phyloP scores from a whole-genome alignment of 2,888 invertebrate species.

The Zaprionus obscuricornis region DNA sequence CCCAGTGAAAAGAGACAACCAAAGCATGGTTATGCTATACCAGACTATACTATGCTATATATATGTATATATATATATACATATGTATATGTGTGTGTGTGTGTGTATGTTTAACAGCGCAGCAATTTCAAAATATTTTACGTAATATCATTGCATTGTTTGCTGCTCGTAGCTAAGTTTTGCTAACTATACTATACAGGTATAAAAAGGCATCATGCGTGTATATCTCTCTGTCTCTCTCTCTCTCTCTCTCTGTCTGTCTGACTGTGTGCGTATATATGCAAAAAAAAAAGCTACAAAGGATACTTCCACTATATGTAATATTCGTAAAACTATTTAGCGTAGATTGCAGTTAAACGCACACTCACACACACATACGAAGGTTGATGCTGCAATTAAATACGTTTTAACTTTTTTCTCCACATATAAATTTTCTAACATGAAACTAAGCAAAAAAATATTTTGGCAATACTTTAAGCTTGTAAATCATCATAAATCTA shows the following conservation, averaged over 20 bases:
- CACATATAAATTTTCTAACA: too few species aligned
- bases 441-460: too few species aligned
- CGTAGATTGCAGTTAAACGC: conserved; percentile 44
- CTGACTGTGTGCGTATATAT: neutral
- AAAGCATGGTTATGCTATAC: conserved; percentile 5
- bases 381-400: conserved; percentile 41
- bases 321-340: conserved; percentile 74
- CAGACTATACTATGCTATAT: neutral
- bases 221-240: neutral
- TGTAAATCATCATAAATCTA: too few species aligned
- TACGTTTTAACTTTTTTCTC: too few species aligned
- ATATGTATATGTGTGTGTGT: too few species aligned
- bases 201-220: conserved; percentile 55
- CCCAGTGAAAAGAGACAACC: conserved; percentile 15
- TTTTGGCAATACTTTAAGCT: neutral
- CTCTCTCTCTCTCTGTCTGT: neutral
- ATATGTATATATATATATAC: too few species aligned
- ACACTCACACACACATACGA: conserved; percentile 6
- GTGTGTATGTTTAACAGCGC: conserved; percentile 22
- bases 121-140: conserved; percentile 77
- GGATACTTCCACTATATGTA: conserved; percentile 47
- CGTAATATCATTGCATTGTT: conserved; percentile 79
- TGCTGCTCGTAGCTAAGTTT: conserved; percentile 77
- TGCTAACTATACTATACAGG: conserved; percentile 45
- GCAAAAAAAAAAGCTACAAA: conserved; percentile 38